Evolutionary conservation across 2,888 invertebrate genomes (phyloP).

Genomic region (Notodonta ziczac): DNA sequence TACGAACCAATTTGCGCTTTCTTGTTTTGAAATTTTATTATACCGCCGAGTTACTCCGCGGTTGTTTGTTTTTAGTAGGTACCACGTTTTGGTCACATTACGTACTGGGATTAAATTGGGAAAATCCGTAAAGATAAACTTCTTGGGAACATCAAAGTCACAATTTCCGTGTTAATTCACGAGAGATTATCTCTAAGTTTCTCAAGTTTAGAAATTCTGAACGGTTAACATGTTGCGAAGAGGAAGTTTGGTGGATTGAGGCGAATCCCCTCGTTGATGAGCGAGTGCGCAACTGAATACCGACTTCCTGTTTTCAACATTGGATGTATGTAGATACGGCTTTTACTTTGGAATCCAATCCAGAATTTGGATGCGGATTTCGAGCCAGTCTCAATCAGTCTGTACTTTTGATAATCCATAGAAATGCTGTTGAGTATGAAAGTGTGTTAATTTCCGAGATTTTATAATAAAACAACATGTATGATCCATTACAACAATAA

Average conservation of each 20-base stretch:
- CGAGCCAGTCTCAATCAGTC: no score
- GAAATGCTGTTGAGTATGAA: no score
- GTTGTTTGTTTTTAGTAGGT: constrained; percentile 26
- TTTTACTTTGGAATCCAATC: constrained; percentile 25
- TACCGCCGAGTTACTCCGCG: constrained; percentile 21
- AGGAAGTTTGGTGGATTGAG: constrained; percentile 71
- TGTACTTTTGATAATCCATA: no score
- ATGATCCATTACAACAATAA: no score
- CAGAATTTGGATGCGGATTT: constrained; percentile 11
- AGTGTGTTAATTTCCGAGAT: no score
- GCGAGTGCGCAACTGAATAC: constrained; percentile 58
- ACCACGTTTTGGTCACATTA: constrained; percentile 30
- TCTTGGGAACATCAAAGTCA: constrained; percentile 51
- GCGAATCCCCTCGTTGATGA: constrained; percentile 62
- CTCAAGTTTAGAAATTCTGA: constrained; percentile 63
- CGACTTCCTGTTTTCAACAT: constrained; percentile 51
- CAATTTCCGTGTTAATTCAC: constrained; percentile 60
- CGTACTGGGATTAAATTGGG: constrained; percentile 30
- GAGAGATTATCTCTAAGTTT: constrained; percentile 62
- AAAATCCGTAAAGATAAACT: constrained; percentile 45
- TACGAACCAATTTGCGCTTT: constrained; percentile 37
- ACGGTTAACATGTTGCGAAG: constrained; percentile 62
- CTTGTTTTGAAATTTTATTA: constrained; percentile 35
- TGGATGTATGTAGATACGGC: constrained; percentile 41
- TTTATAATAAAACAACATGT: no score